Percentiles rank a stretch among this genome's conserved stretches.
These are phyloP conservation scores for Hydrozoanthus gracilis DNA, from an alignment of 92 coral and sea anemone genomes.

Conservation along the genomic window DNA sequence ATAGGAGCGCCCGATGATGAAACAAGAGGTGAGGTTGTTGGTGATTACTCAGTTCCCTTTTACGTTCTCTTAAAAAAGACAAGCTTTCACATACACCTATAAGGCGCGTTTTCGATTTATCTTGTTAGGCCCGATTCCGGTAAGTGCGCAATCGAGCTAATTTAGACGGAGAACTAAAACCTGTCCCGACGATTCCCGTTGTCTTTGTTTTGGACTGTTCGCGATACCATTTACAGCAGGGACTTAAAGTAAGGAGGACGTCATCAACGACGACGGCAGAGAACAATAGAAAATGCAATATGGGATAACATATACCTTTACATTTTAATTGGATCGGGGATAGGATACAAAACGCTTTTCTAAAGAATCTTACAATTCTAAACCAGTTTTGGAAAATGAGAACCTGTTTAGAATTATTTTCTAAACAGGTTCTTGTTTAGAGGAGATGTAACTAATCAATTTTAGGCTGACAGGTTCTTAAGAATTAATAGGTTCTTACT, in stretches of 20 bases:
- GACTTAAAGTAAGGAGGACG: too few relatives aligned
- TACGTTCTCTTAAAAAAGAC: neutral
- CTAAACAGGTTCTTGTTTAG: neutral
- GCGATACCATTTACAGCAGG: too few relatives aligned
- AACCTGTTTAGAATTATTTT: too few relatives aligned
- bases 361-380: neutral
- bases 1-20: slow-evolving; percentile 11
- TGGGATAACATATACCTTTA: neutral
- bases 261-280: too few relatives aligned
- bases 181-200: too few relatives aligned
- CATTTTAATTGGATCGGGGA: neutral
- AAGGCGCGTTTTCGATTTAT: too few relatives aligned
- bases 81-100: neutral
- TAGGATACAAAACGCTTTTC: neutral
- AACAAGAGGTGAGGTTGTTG: slow-evolving; percentile 4
- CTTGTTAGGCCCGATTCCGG: too few relatives aligned
- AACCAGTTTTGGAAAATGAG: too few relatives aligned
- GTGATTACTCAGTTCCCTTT: neutral
- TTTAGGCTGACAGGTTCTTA: neutral
- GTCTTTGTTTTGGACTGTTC: too few relatives aligned
- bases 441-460: neutral
- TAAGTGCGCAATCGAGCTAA: too few relatives aligned
- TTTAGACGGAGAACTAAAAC: too few relatives aligned
- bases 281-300: too few relatives aligned
- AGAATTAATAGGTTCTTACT: neutral